These are phyloP conservation scores for Drosophila kohkoa DNA, from an alignment of 1,140 invertebrate genomes.

Conservation along the genomic window DNA sequence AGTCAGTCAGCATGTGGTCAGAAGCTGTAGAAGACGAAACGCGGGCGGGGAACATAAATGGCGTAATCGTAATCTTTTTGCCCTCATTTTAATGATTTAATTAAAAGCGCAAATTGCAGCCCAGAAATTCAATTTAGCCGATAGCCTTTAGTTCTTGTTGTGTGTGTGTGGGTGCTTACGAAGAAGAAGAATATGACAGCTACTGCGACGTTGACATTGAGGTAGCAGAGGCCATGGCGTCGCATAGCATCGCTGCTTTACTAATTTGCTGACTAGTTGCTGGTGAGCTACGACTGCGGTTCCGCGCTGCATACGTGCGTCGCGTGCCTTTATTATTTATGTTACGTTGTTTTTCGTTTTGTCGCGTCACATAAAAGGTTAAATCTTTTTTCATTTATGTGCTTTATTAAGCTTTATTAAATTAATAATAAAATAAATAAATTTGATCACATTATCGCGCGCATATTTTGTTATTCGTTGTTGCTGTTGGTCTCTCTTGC, in stretches of 20 bases:
- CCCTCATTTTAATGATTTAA: conserved; percentile 77
- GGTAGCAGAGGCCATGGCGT: conserved; percentile 30
- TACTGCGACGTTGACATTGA: conserved; percentile 51
- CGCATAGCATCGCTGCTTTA: conserved; percentile 19
- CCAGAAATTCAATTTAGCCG: conserved; percentile 75
- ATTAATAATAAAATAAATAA: conserved; percentile 25
- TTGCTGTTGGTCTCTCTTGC: neutral
- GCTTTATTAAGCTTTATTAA: conserved; percentile 33
- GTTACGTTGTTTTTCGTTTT: conserved; percentile 26
- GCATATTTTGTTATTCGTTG: neutral
- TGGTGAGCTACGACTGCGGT: neutral
- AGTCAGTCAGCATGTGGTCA: conserved; percentile 1
- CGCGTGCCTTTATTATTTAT: conserved; percentile 42
- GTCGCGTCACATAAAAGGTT: conserved; percentile 22
- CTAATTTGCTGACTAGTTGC: conserved; percentile 2
- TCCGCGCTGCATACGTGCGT: conserved; percentile 35
- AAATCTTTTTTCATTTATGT: conserved; percentile 23
- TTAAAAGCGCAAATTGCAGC: conserved; percentile 76
- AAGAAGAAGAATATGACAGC: conserved; percentile 7
- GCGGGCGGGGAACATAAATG: conserved; percentile 50
- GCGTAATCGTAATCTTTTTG: conserved; percentile 82
- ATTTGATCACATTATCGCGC: conserved; percentile 3
- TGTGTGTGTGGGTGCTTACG: conserved; percentile 35
- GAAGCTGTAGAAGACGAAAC: neutral
- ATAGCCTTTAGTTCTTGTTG: conserved; percentile 31